Evolutionary conservation across 64 coral and sea anemone species (phyloP).

Genomic region (Pocillopora verrucosa): DNA sequence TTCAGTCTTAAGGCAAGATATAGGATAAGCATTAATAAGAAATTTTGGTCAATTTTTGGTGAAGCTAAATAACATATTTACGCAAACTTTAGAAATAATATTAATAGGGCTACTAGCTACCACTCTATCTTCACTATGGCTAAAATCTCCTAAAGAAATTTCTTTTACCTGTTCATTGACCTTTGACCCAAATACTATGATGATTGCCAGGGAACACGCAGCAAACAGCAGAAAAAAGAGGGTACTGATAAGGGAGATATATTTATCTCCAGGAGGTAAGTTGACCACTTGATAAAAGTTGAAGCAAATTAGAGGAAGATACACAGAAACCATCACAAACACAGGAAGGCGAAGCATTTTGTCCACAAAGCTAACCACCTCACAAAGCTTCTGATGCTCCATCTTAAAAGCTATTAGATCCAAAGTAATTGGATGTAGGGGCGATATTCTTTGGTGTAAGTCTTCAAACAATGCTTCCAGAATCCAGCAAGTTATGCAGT

Average conservation of each 20-base stretch:
- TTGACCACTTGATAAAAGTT: neutral
- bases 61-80: too few species aligned
- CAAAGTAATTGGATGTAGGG: neutral
- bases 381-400: neutral
- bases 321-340: too few species aligned
- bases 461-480: conserved; percentile 7
- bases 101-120: too few species aligned
- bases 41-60: too few species aligned
- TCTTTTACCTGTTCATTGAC: neutral
- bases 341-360: neutral
- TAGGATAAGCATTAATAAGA: too few species aligned
- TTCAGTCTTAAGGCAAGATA: neutral
- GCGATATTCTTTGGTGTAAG: neutral
- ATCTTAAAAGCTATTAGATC: neutral
- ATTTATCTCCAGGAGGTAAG: neutral
- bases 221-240: neutral
- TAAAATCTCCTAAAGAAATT: neutral
- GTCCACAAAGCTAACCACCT: too few species aligned
- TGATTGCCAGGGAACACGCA: neutral
- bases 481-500: conserved; percentile 2
- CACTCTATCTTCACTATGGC: too few species aligned
- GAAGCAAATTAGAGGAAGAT: neutral
- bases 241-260: neutral
- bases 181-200: conserved; percentile 18
- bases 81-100: too few species aligned